Base-by-base conservation (phyloP, 2,113 vertebrate species). In the Ivindomyrus marchei region DNA sequence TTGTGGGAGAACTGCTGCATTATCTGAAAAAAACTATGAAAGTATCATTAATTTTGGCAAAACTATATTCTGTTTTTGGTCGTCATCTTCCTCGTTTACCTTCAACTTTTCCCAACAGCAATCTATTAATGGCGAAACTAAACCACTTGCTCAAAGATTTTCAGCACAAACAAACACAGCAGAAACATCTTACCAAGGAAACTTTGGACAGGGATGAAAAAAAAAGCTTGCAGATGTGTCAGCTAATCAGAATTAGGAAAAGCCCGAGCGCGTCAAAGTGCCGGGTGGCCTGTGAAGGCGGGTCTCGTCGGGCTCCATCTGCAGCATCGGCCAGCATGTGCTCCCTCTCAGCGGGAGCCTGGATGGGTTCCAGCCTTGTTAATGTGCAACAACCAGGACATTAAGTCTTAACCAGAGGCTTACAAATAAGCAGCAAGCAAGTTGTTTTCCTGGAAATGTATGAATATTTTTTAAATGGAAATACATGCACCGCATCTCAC, bases 321-420 rank as follows among this genome's bases (percentile, higher is more conserved):
- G 24, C 11, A 19, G 21, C 50, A 19, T 36, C 15, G 5, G 19
- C 49, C 27, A 47, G 80, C 52, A 24, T 24, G 31, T 39, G 53
- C 45, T 70, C 15, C 11, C 15, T 42, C 83, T 70, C 89, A 50
- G 89, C 58, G 85, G 89, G 58, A n/a, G 89, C 24, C 19, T 52
- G n/a, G 84, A 85, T 42, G 56, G 89, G 86, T 70, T 36, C 56
- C 85, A 90, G 62, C 58, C 89, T 87, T 87, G 42, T 90, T 90
- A 90, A 87, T 90, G 66, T 36, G 11, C 19, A 87, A 85, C 58
- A 62, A 62, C 52, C 56, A 62, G 83, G 21, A 85, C 36, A 50
- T 52, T 5, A 58, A 39, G 42, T 19, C 80, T 80, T 42, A 62
- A 66, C 49, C 87, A 88, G 87, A 88, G 52, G 27, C 42, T 3